phyloP scores from a whole-genome alignment of 2,888 invertebrate genomes.

The Malthinus flaveolus region DNA sequence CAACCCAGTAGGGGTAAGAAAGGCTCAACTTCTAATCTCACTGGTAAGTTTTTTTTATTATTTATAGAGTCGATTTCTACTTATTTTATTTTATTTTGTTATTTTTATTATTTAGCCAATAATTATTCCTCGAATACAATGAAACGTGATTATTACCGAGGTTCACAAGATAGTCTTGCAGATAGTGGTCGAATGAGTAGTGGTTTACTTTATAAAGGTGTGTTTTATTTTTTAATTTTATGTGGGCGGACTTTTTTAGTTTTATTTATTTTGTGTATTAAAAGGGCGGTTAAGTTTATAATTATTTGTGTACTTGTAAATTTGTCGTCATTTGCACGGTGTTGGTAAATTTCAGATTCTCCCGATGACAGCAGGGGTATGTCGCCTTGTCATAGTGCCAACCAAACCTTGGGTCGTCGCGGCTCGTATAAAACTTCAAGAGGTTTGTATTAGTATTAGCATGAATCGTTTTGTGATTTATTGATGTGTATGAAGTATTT shows the following conservation, averaged over 20 bases:
- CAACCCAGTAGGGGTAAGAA: conserved; percentile 75
- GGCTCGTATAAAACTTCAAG: conserved; percentile 87
- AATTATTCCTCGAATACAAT: conserved; percentile 62
- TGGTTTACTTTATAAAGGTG: conserved; percentile 73
- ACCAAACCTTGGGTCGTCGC: conserved; percentile 73
- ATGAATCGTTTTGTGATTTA: background rate
- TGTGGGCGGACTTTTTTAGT: background rate
- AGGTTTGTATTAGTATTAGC: conserved; percentile 59
- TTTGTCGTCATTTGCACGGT: conserved; percentile 25
- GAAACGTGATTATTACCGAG: conserved; percentile 89
- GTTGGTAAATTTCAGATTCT: conserved; percentile 61
- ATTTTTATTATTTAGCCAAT: conserved; percentile 44
- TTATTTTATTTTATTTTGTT: background rate
- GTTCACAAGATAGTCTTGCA: conserved; percentile 87
- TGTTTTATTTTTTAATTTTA: conserved; percentile 44
- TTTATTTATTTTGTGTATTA: conserved; percentile 3
- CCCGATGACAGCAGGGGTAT: conserved; percentile 77
- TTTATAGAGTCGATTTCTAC: background rate
- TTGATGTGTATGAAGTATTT: conserved; percentile 12
- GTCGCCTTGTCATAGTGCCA: conserved; percentile 69
- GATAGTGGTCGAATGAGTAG: conserved; percentile 67
- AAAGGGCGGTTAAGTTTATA: background rate
- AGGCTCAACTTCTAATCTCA: conserved; percentile 80
- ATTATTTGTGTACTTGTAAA: conserved; percentile 12
- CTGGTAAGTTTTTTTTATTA: conserved; percentile 60